Evolutionary conservation across 2,888 invertebrate genomes (phyloP).

Genomic region (Dolichomitus sp.): DNA sequence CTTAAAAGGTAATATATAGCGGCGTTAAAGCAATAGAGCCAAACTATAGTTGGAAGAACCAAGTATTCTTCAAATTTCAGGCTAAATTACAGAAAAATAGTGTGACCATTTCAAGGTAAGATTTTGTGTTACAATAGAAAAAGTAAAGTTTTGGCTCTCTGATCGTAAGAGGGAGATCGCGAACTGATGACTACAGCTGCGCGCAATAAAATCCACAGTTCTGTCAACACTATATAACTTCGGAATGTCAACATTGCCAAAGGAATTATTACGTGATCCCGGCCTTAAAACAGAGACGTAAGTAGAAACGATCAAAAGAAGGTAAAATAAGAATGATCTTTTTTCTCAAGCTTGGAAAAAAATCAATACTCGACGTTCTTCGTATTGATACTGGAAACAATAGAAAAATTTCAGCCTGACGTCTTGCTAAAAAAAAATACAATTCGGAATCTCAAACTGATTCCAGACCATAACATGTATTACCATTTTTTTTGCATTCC

Average conservation of each 20-base stretch:
- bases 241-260: background rate
- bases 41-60: background rate
- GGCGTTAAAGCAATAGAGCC: background rate
- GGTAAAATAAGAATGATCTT: too few relatives aligned
- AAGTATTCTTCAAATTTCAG: background rate
- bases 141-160: background rate
- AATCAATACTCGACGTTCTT: too few relatives aligned
- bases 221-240: background rate
- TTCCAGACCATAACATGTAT: too few relatives aligned
- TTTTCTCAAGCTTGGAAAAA: too few relatives aligned
- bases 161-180: background rate
- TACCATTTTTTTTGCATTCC: too few relatives aligned
- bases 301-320: too few relatives aligned
- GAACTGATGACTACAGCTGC: background rate
- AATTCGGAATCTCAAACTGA: too few relatives aligned
- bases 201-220: background rate
- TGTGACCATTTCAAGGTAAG: background rate
- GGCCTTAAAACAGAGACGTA: too few relatives aligned
- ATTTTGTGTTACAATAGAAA: too few relatives aligned
- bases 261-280: slow-evolving; percentile 5
- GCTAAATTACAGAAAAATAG: background rate
- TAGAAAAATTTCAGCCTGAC: too few relatives aligned
- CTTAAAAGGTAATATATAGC: background rate
- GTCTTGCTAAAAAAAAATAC: too few relatives aligned
- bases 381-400: too few relatives aligned